Evolutionary conservation across 2,113 vertebrate genomes (phyloP).

Genomic region (Apteryx mantelli): DNA sequence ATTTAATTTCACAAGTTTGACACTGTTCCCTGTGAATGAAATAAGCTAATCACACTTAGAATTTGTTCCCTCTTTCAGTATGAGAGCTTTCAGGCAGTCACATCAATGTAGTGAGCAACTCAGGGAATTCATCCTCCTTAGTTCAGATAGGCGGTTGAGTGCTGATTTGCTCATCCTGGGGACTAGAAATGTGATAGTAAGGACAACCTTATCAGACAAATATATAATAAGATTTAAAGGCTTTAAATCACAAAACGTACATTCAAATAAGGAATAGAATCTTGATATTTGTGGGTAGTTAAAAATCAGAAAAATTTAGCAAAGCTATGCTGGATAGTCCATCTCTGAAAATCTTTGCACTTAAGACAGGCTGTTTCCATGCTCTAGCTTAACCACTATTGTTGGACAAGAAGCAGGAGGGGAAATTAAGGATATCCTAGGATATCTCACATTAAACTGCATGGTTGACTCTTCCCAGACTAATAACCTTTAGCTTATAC

Average conservation of each 20-base stretch:
- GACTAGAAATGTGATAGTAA: neutral
- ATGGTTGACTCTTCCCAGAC: accelerated
- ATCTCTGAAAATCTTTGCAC: neutral
- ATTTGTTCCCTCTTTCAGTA: neutral
- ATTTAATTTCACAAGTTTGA: neutral
- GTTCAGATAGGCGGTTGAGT: neutral
- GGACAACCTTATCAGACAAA: neutral
- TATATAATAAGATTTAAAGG: neutral
- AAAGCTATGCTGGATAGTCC: neutral
- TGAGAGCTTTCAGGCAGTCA: neutral
- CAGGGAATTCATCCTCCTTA: neutral
- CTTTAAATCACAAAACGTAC: neutral
- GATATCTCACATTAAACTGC: neutral
- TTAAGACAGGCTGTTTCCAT: neutral
- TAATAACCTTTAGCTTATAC: neutral
- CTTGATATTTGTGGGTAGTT: neutral
- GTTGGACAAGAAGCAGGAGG: neutral
- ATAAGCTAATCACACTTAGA: neutral
- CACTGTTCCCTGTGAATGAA: neutral
- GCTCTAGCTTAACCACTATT: neutral
- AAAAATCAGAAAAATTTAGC: neutral
- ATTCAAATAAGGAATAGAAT: neutral
- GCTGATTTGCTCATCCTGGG: neutral
- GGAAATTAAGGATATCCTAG: neutral
- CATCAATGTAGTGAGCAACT: neutral